These are phyloP conservation scores for Brachionus sp. DNA, from an alignment of 1,140 invertebrate species.

Conservation along the genomic window DNA sequence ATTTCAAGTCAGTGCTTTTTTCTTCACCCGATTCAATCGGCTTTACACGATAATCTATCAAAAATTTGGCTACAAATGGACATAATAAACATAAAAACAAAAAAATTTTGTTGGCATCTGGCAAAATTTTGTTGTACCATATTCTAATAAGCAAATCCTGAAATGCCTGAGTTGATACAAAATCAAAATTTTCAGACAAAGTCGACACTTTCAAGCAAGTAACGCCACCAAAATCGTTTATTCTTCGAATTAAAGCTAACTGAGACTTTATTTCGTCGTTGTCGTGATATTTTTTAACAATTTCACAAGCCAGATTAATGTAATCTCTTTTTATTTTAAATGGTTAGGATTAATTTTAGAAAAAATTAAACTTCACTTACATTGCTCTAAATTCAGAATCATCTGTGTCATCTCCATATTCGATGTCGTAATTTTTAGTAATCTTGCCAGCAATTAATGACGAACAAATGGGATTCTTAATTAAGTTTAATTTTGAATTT, in stretches of 20 bases:
- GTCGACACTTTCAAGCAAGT: constrained; percentile 21
- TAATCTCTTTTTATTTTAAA: neutral
- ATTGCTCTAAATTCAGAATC: neutral
- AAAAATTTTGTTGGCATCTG: constrained; percentile 1
- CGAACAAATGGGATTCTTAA: constrained; percentile 16
- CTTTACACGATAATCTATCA: neutral
- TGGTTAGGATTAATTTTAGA: neutral
- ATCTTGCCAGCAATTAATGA: constrained; percentile 21
- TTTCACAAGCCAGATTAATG: constrained; percentile 12
- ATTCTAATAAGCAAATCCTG: constrained; percentile 18
- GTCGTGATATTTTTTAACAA: constrained; percentile 22
- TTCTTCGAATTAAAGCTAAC: constrained; percentile 11
- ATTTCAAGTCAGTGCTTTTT: neutral
- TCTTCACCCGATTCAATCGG: neutral
- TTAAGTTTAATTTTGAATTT: neutral
- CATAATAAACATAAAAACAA: neutral
- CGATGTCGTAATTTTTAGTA: neutral
- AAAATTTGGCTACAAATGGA: constrained; percentile 9
- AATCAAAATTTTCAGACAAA: neutral
- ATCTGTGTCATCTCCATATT: neutral
- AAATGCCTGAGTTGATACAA: neutral
- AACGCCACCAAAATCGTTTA: neutral
- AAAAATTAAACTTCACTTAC: neutral
- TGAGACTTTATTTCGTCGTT: constrained; percentile 17
- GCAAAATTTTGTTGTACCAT: constrained; percentile 42